Evolutionary conservation across 2,797 vertebrate species (phyloP).

Genomic region (Phoeniculus purpureus): DNA sequence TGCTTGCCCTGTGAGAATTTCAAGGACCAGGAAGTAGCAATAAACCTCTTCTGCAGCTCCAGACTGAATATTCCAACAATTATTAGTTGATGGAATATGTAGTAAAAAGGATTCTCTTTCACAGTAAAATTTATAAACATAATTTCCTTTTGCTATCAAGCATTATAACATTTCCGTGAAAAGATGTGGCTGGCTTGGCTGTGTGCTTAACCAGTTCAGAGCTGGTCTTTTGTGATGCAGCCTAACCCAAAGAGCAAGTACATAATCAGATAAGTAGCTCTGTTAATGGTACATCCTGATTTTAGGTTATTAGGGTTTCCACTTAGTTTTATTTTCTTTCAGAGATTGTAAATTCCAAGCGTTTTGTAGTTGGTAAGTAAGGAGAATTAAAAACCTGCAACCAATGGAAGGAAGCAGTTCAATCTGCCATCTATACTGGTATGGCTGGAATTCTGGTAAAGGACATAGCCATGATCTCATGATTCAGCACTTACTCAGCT

Average conservation of each 20-base stretch:
- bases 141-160: neutral
- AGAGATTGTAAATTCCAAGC: neutral
- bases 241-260: neutral
- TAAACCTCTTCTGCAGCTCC: neutral
- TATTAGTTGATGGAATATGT: neutral
- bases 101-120: neutral
- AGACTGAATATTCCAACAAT: neutral
- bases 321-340: neutral
- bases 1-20: constrained; percentile 23
- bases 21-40: constrained; percentile 21
- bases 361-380: neutral
- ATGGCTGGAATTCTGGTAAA: constrained; percentile 30
- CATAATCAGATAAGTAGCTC: constrained; percentile 13
- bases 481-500: constrained; percentile 15
- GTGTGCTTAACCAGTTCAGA: constrained; percentile 7
- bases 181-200: constrained; percentile 5
- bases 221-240: neutral
- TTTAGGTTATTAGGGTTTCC: constrained; percentile 1
- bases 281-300: neutral
- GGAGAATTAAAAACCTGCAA: neutral
- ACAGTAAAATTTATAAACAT: neutral
- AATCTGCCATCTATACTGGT: neutral
- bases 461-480: neutral
- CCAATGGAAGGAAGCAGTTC: neutral
- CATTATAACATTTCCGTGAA: constrained; percentile 9